These are phyloP conservation scores for Erethizon dorsatum DNA, from an alignment of 2,797 vertebrate genomes.

Conservation along the genomic window DNA sequence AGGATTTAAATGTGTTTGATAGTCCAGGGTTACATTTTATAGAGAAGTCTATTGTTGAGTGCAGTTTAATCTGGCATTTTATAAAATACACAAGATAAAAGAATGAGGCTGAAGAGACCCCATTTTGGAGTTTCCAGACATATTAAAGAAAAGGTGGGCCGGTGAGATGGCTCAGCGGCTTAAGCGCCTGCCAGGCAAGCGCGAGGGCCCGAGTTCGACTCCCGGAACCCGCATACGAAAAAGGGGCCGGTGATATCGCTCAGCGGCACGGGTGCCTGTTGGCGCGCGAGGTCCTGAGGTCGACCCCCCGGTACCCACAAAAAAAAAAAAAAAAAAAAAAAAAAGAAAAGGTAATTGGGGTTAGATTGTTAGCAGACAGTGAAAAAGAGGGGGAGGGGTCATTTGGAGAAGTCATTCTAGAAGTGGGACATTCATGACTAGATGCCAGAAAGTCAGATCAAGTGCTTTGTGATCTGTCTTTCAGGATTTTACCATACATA, in stretches of 20 bases:
- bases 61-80: neutral
- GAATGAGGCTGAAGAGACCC: neutral
- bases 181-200: too few species aligned
- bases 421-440: neutral
- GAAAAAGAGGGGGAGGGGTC: neutral
- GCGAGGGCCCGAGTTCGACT: too few species aligned
- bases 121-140: neutral
- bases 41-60: neutral
- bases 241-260: too few species aligned
- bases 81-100: slow-evolving; percentile 27
- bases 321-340: too few species aligned
- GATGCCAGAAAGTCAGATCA: neutral
- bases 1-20: neutral
- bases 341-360: neutral
- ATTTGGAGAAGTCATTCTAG: neutral
- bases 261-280: too few species aligned
- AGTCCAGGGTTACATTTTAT: neutral
- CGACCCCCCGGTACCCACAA: too few species aligned
- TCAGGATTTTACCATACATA: neutral
- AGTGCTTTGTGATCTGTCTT: neutral
- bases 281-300: too few species aligned
- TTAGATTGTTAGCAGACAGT: neutral
- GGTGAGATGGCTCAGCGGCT: too few species aligned
- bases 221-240: too few species aligned
- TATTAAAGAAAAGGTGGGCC: slow-evolving; percentile 2